A percentile compares a stretch with the other conserved stretches of the same genome.
These are phyloP conservation scores for Phoebastria nigripes DNA, from an alignment of 2,797 vertebrate species.

Conservation along the genomic window DNA sequence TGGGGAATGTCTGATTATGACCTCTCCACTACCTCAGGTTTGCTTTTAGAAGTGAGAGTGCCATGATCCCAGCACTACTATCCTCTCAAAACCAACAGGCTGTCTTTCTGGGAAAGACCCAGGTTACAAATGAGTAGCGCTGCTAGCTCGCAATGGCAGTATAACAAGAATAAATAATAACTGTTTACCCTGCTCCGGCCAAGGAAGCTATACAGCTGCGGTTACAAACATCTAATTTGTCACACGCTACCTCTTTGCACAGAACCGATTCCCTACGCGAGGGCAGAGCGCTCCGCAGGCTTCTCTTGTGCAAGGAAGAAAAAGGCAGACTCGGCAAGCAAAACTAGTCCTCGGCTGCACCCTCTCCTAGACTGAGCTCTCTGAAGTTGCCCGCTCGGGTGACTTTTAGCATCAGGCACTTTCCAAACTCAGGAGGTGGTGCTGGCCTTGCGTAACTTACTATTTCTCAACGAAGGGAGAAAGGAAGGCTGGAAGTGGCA, in stretches of 20 bases:
- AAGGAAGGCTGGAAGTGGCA: neutral
- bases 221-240: slow-evolving; percentile 6
- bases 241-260: neutral
- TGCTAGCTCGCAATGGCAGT: neutral
- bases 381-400: fast-evolving
- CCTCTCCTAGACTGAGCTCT: neutral
- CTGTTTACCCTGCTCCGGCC: neutral
- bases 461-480: neutral
- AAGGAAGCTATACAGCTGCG: neutral
- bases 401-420: neutral
- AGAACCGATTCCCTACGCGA: neutral
- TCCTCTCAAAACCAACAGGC: neutral
- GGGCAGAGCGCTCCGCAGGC: neutral
- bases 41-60: neutral
- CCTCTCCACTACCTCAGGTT: slow-evolving; percentile 32
- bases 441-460: neutral
- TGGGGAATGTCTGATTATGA: neutral
- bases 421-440: neutral
- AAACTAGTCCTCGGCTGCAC: neutral
- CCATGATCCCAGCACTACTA: neutral
- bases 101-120: slow-evolving; percentile 3
- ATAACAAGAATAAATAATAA: slow-evolving; percentile 28
- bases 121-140: neutral
- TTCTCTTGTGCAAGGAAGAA: neutral
- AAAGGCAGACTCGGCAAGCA: neutral